These are phyloP conservation scores for Saguinus midas DNA, from an alignment of 2,113 vertebrate species.

Conservation along the genomic window DNA sequence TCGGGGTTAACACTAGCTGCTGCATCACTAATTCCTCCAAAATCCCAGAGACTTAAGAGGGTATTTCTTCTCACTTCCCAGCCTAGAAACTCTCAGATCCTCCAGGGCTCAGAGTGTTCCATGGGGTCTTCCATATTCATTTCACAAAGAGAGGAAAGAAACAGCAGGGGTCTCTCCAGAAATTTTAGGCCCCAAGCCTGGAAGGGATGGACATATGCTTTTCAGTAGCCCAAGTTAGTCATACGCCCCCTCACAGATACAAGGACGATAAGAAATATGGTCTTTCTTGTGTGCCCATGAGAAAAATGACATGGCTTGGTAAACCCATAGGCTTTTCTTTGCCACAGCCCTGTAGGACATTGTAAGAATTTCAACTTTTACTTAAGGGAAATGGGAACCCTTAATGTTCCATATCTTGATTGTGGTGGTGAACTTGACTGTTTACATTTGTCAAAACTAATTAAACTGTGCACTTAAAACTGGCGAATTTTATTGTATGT, in stretches of 20 bases:
- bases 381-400: neutral
- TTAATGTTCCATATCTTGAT: neutral
- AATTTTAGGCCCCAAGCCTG: neutral
- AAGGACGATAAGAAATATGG: neutral
- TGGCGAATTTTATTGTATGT: conserved; percentile 17
- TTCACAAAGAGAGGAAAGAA: neutral
- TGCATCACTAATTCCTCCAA: neutral
- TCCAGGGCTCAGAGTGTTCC: neutral
- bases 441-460: conserved; percentile 36
- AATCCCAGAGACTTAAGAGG: neutral
- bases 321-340: neutral
- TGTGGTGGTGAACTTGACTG: neutral
- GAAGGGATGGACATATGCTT: neutral
- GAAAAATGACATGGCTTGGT: neutral
- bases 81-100: neutral
- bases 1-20: neutral
- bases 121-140: neutral
- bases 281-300: neutral
- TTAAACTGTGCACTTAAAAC: neutral
- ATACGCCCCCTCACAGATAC: neutral
- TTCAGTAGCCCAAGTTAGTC: neutral
- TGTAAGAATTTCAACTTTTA: neutral
- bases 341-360: neutral
- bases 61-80: neutral
- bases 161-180: neutral